These are phyloP conservation scores for Apoda limacodes DNA, from an alignment of 2,888 invertebrate species.

Conservation along the genomic window DNA sequence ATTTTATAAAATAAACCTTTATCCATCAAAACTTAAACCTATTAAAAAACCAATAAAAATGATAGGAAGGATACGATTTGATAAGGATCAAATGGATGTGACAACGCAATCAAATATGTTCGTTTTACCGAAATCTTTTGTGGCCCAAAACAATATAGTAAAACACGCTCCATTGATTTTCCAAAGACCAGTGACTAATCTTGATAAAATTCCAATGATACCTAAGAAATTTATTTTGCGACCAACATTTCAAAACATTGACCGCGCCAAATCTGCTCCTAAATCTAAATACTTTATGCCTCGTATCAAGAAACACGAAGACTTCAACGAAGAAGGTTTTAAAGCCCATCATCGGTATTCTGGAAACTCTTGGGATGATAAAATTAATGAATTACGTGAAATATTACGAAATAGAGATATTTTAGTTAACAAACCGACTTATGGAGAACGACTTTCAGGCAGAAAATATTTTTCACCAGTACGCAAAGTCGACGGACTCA, in stretches of 20 bases:
- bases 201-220: slow-evolving; percentile 10
- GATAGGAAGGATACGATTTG: slow-evolving; percentile 25
- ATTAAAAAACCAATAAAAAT: slow-evolving; percentile 22
- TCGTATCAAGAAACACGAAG: slow-evolving; percentile 23
- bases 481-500: too few relatives aligned
- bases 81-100: slow-evolving; percentile 24
- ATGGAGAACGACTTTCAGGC: too few relatives aligned
- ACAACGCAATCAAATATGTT: slow-evolving; percentile 31
- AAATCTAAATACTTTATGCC: slow-evolving; percentile 19
- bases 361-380: slow-evolving; percentile 25
- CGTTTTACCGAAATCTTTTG: slow-evolving; percentile 24
- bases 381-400: slow-evolving; percentile 21
- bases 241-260: slow-evolving; percentile 26
- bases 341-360: slow-evolving; percentile 18
- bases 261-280: slow-evolving; percentile 12
- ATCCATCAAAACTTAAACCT: slow-evolving; percentile 24
- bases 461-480: too few relatives aligned
- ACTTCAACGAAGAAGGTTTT: slow-evolving; percentile 24
- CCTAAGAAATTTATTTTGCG: slow-evolving; percentile 23
- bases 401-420: slow-evolving; percentile 12
- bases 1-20: slow-evolving; percentile 29
- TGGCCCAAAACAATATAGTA: slow-evolving; percentile 16
- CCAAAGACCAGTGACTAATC: slow-evolving; percentile 6
- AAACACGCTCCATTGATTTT: slow-evolving; percentile 6
- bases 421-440: too few relatives aligned